phyloP scores from a whole-genome alignment of 2,888 invertebrate species.

The Byasa hedistus region DNA sequence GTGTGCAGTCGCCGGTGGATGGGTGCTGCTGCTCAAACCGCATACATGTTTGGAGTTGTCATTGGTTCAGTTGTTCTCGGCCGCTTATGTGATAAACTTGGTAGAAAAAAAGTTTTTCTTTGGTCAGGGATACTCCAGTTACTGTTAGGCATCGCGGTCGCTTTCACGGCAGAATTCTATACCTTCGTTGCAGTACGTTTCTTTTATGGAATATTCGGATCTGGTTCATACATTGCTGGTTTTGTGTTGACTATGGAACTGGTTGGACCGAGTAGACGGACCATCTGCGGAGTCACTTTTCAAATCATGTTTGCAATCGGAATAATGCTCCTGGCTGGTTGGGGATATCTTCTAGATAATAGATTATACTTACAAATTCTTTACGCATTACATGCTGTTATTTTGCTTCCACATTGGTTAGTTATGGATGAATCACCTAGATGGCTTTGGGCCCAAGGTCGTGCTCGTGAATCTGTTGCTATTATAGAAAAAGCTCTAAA shows the following conservation, averaged over 20 bases:
- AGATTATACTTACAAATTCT: slow-evolving; percentile 86
- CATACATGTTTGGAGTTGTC: slow-evolving; percentile 91
- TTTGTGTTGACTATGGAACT: slow-evolving; percentile 89
- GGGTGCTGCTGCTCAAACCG: slow-evolving; percentile 88
- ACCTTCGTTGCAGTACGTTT: slow-evolving; percentile 84
- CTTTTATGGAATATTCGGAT: slow-evolving; percentile 89
- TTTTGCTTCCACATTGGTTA: slow-evolving; percentile 90
- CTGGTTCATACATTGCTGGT: slow-evolving; percentile 86
- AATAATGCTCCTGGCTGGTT: slow-evolving; percentile 89
- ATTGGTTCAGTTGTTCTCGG: slow-evolving; percentile 88
- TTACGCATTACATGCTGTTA: slow-evolving; percentile 86
- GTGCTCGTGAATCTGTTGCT: slow-evolving; percentile 85
- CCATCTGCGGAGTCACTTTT: slow-evolving; percentile 89
- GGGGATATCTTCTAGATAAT: slow-evolving; percentile 89
- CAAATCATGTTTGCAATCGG: slow-evolving; percentile 90
- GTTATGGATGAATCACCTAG: slow-evolving; percentile 93
- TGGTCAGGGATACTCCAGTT: slow-evolving; percentile 87
- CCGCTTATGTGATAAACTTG: slow-evolving; percentile 88
- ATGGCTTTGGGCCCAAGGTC: slow-evolving; percentile 93
- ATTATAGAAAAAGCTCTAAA: slow-evolving; percentile 87
- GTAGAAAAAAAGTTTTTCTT: slow-evolving; percentile 88
- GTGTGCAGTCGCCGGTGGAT: slow-evolving; percentile 90
- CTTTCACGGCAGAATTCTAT: slow-evolving; percentile 87
- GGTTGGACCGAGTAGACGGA: slow-evolving; percentile 88
- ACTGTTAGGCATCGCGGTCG: slow-evolving; percentile 85